Conservation (phyloP, 2,113 vertebrate genomes). For the Chionodraco myersi region DNA sequence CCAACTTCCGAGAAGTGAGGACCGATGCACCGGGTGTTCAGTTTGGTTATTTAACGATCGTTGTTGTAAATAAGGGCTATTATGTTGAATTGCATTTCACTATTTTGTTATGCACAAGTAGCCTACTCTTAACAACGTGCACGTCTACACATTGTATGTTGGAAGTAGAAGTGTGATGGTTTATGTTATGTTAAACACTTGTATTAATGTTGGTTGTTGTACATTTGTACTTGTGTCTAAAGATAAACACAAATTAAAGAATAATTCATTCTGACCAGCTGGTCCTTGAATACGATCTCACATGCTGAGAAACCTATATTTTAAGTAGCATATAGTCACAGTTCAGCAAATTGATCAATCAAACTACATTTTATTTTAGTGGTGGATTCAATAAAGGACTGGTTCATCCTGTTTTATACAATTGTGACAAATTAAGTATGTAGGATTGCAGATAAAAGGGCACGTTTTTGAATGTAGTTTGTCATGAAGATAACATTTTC, state of each 20-base stretch:
- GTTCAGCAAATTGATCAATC: background rate
- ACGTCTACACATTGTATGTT: background rate
- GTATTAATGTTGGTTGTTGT: too few relatives aligned
- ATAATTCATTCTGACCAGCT: background rate
- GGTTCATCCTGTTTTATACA: too few relatives aligned
- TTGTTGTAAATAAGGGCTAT: fast-evolving
- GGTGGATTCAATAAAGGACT: too few relatives aligned
- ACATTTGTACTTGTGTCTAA: too few relatives aligned
- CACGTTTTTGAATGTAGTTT: conserved; percentile 1
- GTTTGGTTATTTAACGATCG: background rate
- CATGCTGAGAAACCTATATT: too few relatives aligned
- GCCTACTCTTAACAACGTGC: background rate
- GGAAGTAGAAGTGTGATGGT: background rate
- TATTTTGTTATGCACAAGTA: background rate
- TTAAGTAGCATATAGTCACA: background rate
- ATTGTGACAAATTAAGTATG: too few relatives aligned
- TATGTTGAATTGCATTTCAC: background rate
- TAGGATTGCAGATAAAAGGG: background rate
- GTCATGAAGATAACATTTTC: background rate
- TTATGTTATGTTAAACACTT: too few relatives aligned
- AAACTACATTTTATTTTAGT: too few relatives aligned
- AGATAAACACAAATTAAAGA: too few relatives aligned
- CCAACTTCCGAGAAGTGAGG: conserved; percentile 48
- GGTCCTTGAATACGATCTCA: background rate
- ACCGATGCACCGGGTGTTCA: background rate